Evolutionary conservation across 2,797 vertebrate species (phyloP).

Genomic region (Sandelia bainsii): DNA sequence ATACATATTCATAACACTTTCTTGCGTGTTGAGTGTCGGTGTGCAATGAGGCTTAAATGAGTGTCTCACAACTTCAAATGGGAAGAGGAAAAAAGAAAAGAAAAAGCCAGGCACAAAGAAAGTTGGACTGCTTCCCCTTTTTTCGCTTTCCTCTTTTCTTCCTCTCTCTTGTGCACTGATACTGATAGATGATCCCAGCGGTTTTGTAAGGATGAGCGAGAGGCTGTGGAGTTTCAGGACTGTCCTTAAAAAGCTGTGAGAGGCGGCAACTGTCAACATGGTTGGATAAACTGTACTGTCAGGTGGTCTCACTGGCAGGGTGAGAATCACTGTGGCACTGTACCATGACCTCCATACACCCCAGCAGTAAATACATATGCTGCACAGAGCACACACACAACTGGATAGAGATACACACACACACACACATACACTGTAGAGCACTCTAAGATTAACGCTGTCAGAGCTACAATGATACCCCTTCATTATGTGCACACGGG

Average conservation of each 20-base stretch:
- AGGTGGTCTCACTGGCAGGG: constrained; percentile 71
- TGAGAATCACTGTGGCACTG: constrained; percentile 63
- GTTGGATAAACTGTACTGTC: constrained; percentile 75
- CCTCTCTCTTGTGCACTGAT: constrained; percentile 35
- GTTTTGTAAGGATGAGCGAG: constrained; percentile 20
- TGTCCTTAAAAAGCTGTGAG: constrained; percentile 39
- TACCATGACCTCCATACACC: constrained; percentile 55
- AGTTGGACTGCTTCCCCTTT: constrained; percentile 59
- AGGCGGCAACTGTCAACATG: constrained; percentile 61
- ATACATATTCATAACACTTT: constrained; percentile 87
- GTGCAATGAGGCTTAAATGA: constrained; percentile 81
- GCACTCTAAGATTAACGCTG: constrained; percentile 86
- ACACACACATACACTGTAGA: constrained; percentile 50
- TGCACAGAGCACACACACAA: constrained; percentile 46
- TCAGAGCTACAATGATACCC: constrained; percentile 86
- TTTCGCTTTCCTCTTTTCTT: constrained; percentile 28
- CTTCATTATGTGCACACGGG: constrained; percentile 86
- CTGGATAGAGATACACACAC: constrained; percentile 38
- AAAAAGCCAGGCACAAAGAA: constrained; percentile 63
- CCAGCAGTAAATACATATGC: constrained; percentile 41
- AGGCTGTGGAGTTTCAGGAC: constrained; percentile 29
- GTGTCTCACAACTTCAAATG: constrained; percentile 83
- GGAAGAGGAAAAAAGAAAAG: constrained; percentile 42
- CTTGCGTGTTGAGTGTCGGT: constrained; percentile 73
- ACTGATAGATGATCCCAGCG: constrained; percentile 55